Evolutionary conservation across 2,113 vertebrate species (phyloP).

Genomic region (Alligator sinensis): DNA sequence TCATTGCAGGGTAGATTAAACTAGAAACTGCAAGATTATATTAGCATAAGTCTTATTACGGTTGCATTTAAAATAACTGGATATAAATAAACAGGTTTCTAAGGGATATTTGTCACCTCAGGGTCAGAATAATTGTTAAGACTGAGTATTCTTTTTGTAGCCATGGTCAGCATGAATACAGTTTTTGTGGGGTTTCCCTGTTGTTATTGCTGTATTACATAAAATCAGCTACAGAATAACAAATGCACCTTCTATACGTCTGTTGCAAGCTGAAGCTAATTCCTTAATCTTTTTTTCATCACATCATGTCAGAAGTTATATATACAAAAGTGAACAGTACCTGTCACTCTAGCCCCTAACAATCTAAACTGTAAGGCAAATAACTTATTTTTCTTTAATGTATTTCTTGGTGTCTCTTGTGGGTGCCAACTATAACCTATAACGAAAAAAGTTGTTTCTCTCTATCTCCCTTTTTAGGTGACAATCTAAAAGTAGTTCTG

Average conservation of each 20-base stretch:
- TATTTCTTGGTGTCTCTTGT: slow-evolving; percentile 76
- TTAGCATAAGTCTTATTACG: neutral
- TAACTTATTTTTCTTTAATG: slow-evolving; percentile 75
- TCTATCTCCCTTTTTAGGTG: slow-evolving; percentile 13
- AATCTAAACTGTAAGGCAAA: slow-evolving; percentile 84
- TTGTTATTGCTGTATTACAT: slow-evolving; percentile 20
- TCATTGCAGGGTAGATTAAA: neutral
- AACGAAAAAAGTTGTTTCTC: slow-evolving; percentile 5
- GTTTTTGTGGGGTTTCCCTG: neutral
- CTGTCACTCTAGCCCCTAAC: slow-evolving; percentile 80
- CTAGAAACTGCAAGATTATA: neutral
- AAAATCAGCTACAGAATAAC: slow-evolving; percentile 55
- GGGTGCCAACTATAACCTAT: slow-evolving; percentile 16
- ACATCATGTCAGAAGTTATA: slow-evolving; percentile 84
- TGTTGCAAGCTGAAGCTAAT: slow-evolving; percentile 61
- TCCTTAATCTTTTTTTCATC: slow-evolving; percentile 63
- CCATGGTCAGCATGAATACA: neutral
- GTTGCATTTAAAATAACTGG: slow-evolving; percentile 13
- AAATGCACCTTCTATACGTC: slow-evolving; percentile 47
- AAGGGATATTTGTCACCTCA: neutral
- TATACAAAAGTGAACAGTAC: slow-evolving; percentile 83
- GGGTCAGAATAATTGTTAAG: neutral
- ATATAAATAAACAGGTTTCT: slow-evolving; percentile 10
- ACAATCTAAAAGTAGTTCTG: slow-evolving; percentile 39
- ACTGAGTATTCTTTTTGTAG: neutral